These are phyloP conservation scores for Megaustenia siamemsis DNA, from an alignment of 2,888 invertebrate species.

Conservation along the genomic window DNA sequence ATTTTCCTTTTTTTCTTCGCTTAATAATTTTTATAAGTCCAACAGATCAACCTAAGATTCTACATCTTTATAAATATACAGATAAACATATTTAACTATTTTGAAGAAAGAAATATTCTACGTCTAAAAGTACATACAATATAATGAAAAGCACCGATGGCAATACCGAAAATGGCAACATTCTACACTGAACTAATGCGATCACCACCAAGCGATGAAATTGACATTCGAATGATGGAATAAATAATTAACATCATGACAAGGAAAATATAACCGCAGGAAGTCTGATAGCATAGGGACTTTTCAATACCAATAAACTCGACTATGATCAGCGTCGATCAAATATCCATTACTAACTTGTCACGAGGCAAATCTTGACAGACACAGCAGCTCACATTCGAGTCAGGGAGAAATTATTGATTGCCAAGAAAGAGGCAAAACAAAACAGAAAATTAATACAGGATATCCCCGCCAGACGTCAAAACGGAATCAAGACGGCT, in stretches of 20 bases:
- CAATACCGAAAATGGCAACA: too few species aligned
- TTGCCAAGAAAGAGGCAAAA: neutral
- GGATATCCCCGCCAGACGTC: neutral
- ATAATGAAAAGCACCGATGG: too few species aligned
- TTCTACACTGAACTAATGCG: too few species aligned
- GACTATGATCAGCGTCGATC: neutral
- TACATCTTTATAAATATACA: too few species aligned
- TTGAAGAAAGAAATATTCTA: too few species aligned
- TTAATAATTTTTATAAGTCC: too few species aligned
- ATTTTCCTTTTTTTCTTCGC: too few species aligned
- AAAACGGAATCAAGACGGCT: neutral
- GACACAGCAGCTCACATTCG: neutral
- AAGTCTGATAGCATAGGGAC: neutral
- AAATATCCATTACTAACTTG: neutral
- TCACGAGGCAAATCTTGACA: neutral
- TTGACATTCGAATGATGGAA: neutral
- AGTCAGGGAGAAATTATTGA: conserved; percentile 6
- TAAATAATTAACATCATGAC: neutral
- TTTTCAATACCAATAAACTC: neutral
- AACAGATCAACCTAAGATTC: too few species aligned
- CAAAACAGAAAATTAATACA: neutral
- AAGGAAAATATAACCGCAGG: neutral
- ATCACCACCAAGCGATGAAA: neutral
- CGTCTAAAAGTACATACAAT: too few species aligned
- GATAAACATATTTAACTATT: too few species aligned